Conservation (phyloP, 2,797 vertebrate species). For the Cyclopterus lumpus region DNA sequence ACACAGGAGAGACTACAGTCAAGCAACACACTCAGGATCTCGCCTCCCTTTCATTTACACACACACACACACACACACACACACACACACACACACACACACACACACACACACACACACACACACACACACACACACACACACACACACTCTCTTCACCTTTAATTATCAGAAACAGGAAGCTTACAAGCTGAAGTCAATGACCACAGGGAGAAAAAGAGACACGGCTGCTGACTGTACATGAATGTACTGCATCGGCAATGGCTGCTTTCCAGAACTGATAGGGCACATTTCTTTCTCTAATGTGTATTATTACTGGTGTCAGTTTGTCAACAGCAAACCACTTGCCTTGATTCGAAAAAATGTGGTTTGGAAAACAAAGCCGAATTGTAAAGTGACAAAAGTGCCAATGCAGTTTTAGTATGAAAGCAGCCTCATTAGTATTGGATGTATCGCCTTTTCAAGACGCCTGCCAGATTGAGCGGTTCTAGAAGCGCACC, state of each 20-base stretch:
- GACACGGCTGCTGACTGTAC: conserved; percentile 57
- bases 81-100: conserved; percentile 16
- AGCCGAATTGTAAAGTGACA: conserved; percentile 55
- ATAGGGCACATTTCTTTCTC: conserved; percentile 21
- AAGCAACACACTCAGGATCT: conserved; percentile 44
- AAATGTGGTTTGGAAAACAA: conserved; percentile 37
- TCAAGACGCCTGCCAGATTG: conserved; percentile 68
- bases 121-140: conserved; percentile 23
- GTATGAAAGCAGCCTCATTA: conserved; percentile 74
- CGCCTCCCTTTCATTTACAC: conserved; percentile 50
- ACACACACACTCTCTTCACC: conserved; percentile 39
- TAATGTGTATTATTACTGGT: conserved; percentile 23
- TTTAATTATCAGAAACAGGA: conserved; percentile 71
- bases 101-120: conserved; percentile 35
- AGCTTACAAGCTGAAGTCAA: conserved; percentile 64
- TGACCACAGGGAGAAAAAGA: conserved; percentile 59
- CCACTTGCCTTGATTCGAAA: conserved; percentile 23
- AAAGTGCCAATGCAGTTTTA: conserved; percentile 65
- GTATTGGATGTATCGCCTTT: conserved; percentile 69
- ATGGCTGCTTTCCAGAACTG: conserved; percentile 31
- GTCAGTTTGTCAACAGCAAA: conserved; percentile 44
- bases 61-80: conserved; percentile 29
- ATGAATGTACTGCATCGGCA: conserved; percentile 34
- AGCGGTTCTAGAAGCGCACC: conserved; percentile 65
- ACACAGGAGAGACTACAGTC: conserved; percentile 46